These are phyloP conservation scores for Aurelia sp. DNA, from an alignment of 30 jellyfish, hydroid and myxozoan genomes.

Conservation along the genomic window DNA sequence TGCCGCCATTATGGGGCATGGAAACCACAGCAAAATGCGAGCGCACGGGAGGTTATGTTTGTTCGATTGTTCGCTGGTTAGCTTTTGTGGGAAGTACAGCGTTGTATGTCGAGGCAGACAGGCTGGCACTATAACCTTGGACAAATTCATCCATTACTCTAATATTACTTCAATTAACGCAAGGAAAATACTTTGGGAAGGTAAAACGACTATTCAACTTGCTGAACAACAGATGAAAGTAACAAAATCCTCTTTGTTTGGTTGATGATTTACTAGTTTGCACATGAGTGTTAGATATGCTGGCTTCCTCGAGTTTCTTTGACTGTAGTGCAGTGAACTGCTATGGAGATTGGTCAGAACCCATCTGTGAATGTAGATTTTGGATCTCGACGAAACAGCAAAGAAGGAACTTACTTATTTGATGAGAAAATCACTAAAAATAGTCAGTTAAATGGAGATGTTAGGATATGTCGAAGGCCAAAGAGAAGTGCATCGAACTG, in stretches of 20 bases:
- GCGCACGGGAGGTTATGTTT: constrained; percentile 79
- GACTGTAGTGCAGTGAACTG: no score
- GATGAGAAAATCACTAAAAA: neutral
- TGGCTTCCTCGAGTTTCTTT: neutral
- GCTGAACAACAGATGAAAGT: neutral
- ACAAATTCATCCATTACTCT: neutral
- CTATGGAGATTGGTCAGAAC: neutral
- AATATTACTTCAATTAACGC: neutral
- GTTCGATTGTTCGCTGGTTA: constrained; percentile 41
- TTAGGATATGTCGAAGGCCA: neutral
- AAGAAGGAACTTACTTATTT: neutral
- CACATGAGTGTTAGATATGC: neutral
- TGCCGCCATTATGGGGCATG: constrained; percentile 89
- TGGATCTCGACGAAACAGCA: neutral
- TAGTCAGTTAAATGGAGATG: neutral
- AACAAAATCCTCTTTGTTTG: neutral
- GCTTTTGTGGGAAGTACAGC: constrained; percentile 60
- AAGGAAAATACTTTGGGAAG: neutral
- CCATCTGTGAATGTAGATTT: neutral
- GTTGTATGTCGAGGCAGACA: constrained; percentile 18
- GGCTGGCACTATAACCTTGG: neutral
- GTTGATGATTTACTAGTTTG: neutral
- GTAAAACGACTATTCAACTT: neutral
- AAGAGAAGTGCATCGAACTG: neutral
- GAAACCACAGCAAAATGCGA: constrained; percentile 65